Conservation (phyloP, 1,140 invertebrate species). For the Drosophila athabasca region DNA sequence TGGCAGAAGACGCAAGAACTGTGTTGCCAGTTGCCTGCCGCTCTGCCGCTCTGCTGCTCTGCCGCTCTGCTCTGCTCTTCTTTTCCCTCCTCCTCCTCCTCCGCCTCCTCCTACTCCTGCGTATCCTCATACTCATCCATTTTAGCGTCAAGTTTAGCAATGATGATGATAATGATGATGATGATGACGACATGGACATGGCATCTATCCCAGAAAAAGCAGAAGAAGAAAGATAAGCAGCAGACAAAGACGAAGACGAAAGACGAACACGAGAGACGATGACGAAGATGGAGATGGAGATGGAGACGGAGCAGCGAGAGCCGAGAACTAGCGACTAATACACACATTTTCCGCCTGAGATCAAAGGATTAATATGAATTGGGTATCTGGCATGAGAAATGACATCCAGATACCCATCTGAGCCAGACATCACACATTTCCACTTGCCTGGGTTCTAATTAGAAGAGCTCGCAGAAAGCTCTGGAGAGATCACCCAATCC, state of each 20-base stretch:
- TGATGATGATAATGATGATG: conserved; percentile 67
- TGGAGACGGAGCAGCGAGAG: conserved; percentile 15
- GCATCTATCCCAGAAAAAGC: conserved; percentile 34
- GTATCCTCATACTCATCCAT: conserved; percentile 55
- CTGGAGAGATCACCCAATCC: neutral
- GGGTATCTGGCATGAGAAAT: conserved; percentile 46
- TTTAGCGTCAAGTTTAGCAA: conserved; percentile 70
- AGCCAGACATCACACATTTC: conserved; percentile 61
- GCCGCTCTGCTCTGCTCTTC: conserved; percentile 20
- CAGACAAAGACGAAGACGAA: neutral
- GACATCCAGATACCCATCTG: conserved; percentile 50
- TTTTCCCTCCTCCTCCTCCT: conserved; percentile 11
- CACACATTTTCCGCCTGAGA: conserved; percentile 74
- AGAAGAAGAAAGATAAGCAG: conserved; percentile 2
- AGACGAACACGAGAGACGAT: neutral
- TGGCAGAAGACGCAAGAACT: conserved; percentile 40
- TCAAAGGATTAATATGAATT: conserved; percentile 69
- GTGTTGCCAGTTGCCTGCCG: conserved; percentile 1
- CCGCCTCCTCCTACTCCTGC: conserved; percentile 43
- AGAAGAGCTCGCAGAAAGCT: conserved; percentile 31
- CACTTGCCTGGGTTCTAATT: conserved; percentile 69
- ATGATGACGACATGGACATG: conserved; percentile 76
- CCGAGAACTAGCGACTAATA: conserved; percentile 43
- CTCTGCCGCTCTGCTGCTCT: neutral
- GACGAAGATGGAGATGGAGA: conserved; percentile 1